These are phyloP conservation scores for Micronycteris hirsuta DNA, from an alignment of 2,113 vertebrate genomes.

Conservation along the genomic window DNA sequence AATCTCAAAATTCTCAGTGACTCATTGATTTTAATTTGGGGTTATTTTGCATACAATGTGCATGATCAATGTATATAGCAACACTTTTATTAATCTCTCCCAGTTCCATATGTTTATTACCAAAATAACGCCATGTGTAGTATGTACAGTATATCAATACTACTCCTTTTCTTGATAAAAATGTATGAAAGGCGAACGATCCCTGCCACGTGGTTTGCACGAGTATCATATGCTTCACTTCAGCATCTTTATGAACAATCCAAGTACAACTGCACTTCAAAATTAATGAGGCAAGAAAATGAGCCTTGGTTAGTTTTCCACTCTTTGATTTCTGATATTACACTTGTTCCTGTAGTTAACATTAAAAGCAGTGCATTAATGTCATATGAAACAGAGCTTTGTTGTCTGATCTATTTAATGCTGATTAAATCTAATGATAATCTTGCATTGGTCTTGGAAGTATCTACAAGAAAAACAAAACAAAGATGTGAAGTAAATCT, in stretches of 20 bases:
- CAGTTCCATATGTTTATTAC: not conserved
- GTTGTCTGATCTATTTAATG: slow-evolving; percentile 13
- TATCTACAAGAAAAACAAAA: not conserved
- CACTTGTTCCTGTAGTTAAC: slow-evolving; percentile 46
- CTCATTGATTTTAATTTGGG: not conserved
- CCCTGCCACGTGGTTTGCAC: slow-evolving; percentile 51
- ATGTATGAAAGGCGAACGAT: slow-evolving; percentile 53
- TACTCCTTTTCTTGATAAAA: slow-evolving; percentile 5
- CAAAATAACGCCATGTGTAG: not conserved
- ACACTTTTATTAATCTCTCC: not conserved
- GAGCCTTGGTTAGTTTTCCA: slow-evolving; percentile 71
- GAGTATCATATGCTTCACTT: slow-evolving; percentile 18
- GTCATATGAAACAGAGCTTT: slow-evolving; percentile 46
- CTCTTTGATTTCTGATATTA: slow-evolving; percentile 46
- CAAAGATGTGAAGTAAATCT: not conserved
- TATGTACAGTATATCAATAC: not conserved
- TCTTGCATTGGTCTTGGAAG: not conserved
- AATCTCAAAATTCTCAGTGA: not conserved
- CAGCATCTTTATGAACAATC: slow-evolving; percentile 64
- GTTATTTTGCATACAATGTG: not conserved
- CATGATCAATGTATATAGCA: not conserved
- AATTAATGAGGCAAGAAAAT: slow-evolving; percentile 76
- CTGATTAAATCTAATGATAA: slow-evolving; percentile 29
- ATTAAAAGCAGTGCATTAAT: slow-evolving; percentile 65
- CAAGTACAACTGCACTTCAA: slow-evolving; percentile 66